Evolutionary conservation across 2,888 invertebrate genomes (phyloP), one percentile per base, ranked within the genome.

Genomic region (Kryphioiulus occultus): DNA sequence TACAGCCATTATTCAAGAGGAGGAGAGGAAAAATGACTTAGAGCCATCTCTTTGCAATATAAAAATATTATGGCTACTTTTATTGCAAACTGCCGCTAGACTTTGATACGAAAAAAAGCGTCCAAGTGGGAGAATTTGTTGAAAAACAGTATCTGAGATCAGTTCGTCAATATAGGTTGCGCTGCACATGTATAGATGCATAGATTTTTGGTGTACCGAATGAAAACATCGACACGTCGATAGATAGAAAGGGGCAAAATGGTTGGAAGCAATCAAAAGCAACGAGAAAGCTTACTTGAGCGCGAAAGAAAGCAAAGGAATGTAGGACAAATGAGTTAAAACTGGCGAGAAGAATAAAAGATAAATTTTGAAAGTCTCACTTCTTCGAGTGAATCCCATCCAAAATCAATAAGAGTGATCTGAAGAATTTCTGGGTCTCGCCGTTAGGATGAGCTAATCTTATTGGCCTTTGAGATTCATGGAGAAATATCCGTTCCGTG

Each of bases 401-500:
- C 30, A 78, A 78, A 78, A 78, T 78, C 78, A 78, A 78, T 78
- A 78, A 78, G 78, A 78, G 22, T 78, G 78, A 78, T 78, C 78
- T n/a, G 12, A 15, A 78, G 22, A 78, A 78, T 78, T 78, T 78
- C 78, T 78, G 22, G 59, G 59, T 59, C 59, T 59, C 22, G 59
- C 59, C 10, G 78, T 78, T 12, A 22, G 30, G 26, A 78, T 30
- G 78, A 78, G 78, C 26, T 78, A 78, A 78, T 78, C 78, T 78
- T 78, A 78, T 78, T 78, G 78, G 78, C 78, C 78, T 26, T 78
- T 78, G 78, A 78, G 78, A 78, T 78, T 78, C 78, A 78, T 59
- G 59, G 59, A 22, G 59, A 59, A 59, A 59, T 59, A 59, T 30
- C 78, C 78, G 78, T 22, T 26, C 78, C 78, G 78, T 78, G 78